Evolutionary conservation across 2,113 vertebrate species (phyloP).

Genomic region (Jacana jacana): DNA sequence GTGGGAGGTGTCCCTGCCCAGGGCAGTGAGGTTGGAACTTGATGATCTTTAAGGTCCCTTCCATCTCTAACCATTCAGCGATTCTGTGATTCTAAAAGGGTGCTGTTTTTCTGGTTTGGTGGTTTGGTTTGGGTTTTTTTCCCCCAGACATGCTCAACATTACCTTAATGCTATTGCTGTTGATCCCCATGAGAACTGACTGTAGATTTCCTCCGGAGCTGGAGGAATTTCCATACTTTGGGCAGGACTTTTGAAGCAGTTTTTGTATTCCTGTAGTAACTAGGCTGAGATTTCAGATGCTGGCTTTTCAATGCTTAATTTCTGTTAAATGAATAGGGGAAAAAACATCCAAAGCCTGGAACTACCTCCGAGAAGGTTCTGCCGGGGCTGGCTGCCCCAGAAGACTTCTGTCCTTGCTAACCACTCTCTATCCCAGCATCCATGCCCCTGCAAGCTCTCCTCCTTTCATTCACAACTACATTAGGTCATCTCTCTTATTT

Average conservation of each 20-base stretch:
- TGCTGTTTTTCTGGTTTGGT: background rate
- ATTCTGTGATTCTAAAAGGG: too few relatives aligned
- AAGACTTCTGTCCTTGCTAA: background rate
- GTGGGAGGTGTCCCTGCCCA: too few relatives aligned
- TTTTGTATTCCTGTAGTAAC: fast-evolving
- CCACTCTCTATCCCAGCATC: background rate
- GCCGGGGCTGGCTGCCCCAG: background rate
- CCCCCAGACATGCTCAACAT: fast-evolving
- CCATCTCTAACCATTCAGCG: too few relatives aligned
- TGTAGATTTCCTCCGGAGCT: background rate
- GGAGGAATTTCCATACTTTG: background rate
- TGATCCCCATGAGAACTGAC: background rate
- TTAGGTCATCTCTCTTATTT: background rate
- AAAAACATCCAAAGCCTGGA: background rate
- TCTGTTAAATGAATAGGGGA: background rate
- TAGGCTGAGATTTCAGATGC: background rate
- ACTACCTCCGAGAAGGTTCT: background rate
- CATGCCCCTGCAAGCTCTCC: background rate
- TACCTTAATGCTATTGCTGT: fast-evolving
- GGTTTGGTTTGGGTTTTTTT: fast-evolving
- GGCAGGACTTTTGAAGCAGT: background rate
- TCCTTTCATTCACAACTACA: background rate
- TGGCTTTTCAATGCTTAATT: background rate
- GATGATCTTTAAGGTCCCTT: too few relatives aligned
- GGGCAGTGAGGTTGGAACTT: too few relatives aligned